These are phyloP conservation scores for Nomada lathburiana DNA, from an alignment of 2,888 invertebrate species.

Conservation along the genomic window DNA sequence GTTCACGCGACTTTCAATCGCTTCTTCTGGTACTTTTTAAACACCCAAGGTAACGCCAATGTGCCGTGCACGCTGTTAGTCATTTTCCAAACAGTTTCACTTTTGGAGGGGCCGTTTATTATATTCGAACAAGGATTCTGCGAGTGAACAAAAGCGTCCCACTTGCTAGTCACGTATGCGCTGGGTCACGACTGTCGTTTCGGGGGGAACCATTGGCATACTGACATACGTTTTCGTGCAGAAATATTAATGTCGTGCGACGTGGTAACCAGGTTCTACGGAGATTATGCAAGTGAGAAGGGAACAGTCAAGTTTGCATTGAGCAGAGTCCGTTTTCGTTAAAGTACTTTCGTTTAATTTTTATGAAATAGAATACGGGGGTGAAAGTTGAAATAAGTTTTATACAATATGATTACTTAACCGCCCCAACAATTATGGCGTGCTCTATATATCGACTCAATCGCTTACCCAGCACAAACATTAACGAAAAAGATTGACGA, in stretches of 20 bases:
- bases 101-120: not conserved
- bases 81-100: slow-evolving; percentile 6
- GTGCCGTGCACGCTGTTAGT: not conserved
- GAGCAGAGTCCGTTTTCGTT: no score
- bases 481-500: not conserved
- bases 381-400: no score
- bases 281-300: not conserved
- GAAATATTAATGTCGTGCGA: not conserved
- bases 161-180: slow-evolving; percentile 28
- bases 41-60: not conserved
- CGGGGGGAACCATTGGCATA: not conserved
- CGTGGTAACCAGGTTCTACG: not conserved
- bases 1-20: not conserved
- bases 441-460: no score
- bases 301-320: not conserved
- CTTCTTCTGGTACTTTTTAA: not conserved
- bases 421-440: no score
- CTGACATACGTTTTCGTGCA: slow-evolving; percentile 1
- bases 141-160: slow-evolving; percentile 22
- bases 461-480: no score
- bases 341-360: no score
- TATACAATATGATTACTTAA: no score
- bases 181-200: not conserved
- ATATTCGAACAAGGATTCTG: slow-evolving; percentile 3
- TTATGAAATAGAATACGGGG: no score